Evolutionary conservation across 2,888 invertebrate genomes (phyloP), one percentile per base, ranked within the genome.

Genomic region (Phorcus lineatus): DNA sequence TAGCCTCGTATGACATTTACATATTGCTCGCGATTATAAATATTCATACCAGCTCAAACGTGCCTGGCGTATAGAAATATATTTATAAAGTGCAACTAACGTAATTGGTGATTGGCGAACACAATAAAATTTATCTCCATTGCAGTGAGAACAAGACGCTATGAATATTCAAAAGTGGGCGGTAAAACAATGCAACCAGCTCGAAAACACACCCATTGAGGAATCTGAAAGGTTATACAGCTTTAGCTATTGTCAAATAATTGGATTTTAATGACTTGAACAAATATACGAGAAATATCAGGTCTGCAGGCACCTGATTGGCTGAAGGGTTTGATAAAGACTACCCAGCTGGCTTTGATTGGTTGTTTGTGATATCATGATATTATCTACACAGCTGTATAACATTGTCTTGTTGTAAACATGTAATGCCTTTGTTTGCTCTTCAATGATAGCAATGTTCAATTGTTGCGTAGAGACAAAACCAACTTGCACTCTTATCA

Each of bases 141-240:
- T 17, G 19, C 31, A 36, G 36, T 40, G 17, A 70, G 70, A 31
- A 70, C 24, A 62, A 24, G 28, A 13, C 28, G 1, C 9, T 62
- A 28, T 70, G 70, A 70, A 70, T 70, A 70, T 70, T 70, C 62
- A 70, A 70, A 70, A 70, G 70, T 70, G 70, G 70, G 70, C 70
- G 70, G 70, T 70, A 70, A 40, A 31, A 36, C 36, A 19, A 31
- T 62, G 28, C 24, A 62, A 28, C 24, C 2, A 62, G 24, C 62
- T 36, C 31, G 36, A 36, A 36, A 62, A 70, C 70, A 70, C 31
- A 40, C 70, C 70, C 70, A 70, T 40, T 70, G 70, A 70, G 4
- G n/a, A 17, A 57, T 70, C 36, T n/a, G 31, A 36, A 70, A 70
- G 70, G 70, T 70, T 70, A 36, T 70, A 36, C 36, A 70, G 70